These are phyloP conservation scores for Yponomeuta plumbellus DNA, from an alignment of 2,888 invertebrate species.

Conservation along the genomic window DNA sequence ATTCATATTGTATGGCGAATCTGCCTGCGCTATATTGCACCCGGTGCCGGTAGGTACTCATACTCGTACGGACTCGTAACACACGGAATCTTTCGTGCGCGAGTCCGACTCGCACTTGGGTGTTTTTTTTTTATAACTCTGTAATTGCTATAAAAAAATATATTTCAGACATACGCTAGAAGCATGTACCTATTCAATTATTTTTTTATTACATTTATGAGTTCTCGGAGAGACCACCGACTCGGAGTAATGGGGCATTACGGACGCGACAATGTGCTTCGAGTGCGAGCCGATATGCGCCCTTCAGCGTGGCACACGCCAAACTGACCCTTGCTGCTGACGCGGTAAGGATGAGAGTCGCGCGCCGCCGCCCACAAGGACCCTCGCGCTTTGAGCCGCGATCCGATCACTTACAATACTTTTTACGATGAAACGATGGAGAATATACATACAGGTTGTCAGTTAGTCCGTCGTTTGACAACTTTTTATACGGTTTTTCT, in stretches of 20 bases:
- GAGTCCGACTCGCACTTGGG: too few species aligned
- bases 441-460: neutral
- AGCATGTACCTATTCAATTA: too few species aligned
- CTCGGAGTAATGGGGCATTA: neutral
- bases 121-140: too few species aligned
- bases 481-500: neutral
- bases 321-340: neutral
- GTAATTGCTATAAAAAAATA: too few species aligned
- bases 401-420: constrained; percentile 3
- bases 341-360: neutral
- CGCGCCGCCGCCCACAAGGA: neutral
- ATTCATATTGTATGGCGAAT: too few species aligned
- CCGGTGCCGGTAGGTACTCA: too few species aligned
- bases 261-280: neutral
- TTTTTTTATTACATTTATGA: too few species aligned
- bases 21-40: too few species aligned
- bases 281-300: neutral
- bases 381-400: neutral
- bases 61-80: too few species aligned
- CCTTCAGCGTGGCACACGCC: neutral
- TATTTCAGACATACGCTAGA: too few species aligned
- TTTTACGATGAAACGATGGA: neutral
- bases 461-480: neutral
- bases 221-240: too few species aligned
- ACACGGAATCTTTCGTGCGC: too few species aligned